Conservation (phyloP, 2,888 invertebrate genomes). For the Operophtera brumata region DNA sequence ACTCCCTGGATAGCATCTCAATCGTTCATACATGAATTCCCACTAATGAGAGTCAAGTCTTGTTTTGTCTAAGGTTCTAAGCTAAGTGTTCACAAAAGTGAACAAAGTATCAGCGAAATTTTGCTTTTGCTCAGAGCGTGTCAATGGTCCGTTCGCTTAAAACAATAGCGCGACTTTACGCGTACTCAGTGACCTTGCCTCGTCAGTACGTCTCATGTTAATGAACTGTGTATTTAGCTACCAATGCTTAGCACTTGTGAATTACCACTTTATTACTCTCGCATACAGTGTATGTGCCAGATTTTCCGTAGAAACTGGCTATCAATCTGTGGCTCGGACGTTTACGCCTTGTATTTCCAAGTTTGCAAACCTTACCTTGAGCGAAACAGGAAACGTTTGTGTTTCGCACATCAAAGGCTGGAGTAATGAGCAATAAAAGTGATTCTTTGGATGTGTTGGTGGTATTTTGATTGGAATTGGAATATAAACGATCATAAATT, state of each 20-base stretch:
- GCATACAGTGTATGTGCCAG: slow-evolving; percentile 22
- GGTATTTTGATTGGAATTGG: slow-evolving; percentile 17
- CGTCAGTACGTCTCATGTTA: slow-evolving; percentile 43
- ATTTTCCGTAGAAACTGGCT: slow-evolving; percentile 4
- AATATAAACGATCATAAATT: slow-evolving; percentile 4
- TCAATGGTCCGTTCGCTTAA: neutral
- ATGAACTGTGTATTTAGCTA: slow-evolving; percentile 47
- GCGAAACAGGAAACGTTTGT: slow-evolving; percentile 17
- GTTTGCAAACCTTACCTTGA: slow-evolving; percentile 14
- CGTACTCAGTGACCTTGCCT: slow-evolving; percentile 47
- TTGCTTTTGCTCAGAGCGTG: no score
- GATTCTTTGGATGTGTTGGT: slow-evolving; percentile 15
- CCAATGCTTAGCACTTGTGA: slow-evolving; percentile 42
- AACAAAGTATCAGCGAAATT: no score
- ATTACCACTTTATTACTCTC: slow-evolving; percentile 53
- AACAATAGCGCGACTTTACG: slow-evolving; percentile 11
- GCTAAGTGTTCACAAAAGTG: no score
- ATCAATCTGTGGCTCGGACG: slow-evolving; percentile 1
- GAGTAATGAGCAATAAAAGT: slow-evolving; percentile 17
- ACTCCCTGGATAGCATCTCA: no score
- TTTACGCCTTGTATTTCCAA: slow-evolving; percentile 8
- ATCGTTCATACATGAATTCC: no score
- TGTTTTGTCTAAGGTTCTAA: no score
- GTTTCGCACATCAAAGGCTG: slow-evolving; percentile 20
- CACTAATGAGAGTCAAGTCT: no score